A percentile compares a stretch with the other conserved stretches of the same genome.
Conservation (phyloP, 2,888 invertebrate species). For the Cyclophora punctaria region DNA sequence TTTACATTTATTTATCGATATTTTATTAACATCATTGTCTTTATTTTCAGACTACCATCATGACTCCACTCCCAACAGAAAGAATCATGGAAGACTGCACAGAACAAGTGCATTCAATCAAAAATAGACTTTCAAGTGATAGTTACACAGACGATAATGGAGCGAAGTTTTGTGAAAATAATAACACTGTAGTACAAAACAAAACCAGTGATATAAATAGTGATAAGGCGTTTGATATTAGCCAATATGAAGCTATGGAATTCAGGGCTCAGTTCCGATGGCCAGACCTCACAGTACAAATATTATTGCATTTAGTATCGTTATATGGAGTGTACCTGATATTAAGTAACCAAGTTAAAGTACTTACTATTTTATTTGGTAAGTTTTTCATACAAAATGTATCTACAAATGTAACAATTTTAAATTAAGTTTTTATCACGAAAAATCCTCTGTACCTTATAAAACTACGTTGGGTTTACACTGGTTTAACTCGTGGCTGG, state of each 20-base stretch:
- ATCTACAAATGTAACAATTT: no score
- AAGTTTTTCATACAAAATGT: slow-evolving; percentile 45
- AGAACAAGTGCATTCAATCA: slow-evolving; percentile 30
- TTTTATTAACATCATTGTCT: neutral
- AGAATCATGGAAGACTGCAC: slow-evolving; percentile 38
- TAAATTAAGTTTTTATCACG: no score
- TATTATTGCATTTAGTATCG: slow-evolving; percentile 80
- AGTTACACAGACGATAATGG: slow-evolving; percentile 27
- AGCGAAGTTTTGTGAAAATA: slow-evolving; percentile 34
- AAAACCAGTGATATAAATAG: slow-evolving; percentile 32
- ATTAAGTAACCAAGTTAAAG: slow-evolving; percentile 68
- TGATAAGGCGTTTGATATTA: slow-evolving; percentile 52
- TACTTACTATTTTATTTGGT: slow-evolving; percentile 83
- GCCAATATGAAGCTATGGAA: slow-evolving; percentile 55
- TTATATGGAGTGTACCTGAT: slow-evolving; percentile 82
- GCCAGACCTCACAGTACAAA: slow-evolving; percentile 82
- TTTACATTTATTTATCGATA: no score
- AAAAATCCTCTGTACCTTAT: no score
- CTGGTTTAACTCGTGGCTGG: no score
- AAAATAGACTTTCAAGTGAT: slow-evolving; percentile 34
- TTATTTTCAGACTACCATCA: slow-evolving; percentile 21
- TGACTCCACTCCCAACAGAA: slow-evolving; percentile 46
- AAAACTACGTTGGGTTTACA: no score
- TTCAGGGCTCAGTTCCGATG: slow-evolving; percentile 80
- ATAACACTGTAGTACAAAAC: slow-evolving; percentile 36